Evolutionary conservation across 2,113 vertebrate species (phyloP).

Genomic region (Guaruba guarouba): DNA sequence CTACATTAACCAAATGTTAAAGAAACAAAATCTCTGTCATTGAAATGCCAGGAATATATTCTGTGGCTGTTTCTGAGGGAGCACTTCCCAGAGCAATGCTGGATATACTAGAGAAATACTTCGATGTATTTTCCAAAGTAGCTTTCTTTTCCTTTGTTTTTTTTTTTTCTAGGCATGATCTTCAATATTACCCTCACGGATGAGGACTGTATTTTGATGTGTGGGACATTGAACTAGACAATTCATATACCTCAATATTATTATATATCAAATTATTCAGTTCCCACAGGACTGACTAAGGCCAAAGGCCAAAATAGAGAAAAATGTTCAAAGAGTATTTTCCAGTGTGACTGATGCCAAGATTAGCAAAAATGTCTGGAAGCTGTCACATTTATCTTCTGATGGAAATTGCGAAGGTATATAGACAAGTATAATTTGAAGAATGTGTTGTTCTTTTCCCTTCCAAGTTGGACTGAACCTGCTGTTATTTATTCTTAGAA

Average conservation of each 20-base stretch:
- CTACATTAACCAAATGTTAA: not conserved
- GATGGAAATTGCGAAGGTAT: conserved; percentile 52
- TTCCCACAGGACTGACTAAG: conserved; percentile 19
- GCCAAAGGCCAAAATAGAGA: not conserved
- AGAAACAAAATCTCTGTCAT: conserved; percentile 17
- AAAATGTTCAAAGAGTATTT: conserved; percentile 52
- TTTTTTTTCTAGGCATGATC: not conserved
- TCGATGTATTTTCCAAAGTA: not conserved
- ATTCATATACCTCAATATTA: conserved; percentile 29
- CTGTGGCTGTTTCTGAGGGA: not conserved
- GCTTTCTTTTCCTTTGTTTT: not conserved
- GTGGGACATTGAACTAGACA: conserved; percentile 18
- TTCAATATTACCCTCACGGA: not conserved
- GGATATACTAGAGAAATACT: not conserved
- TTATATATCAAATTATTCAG: conserved; percentile 39
- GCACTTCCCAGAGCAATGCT: not conserved
- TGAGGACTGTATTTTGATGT: conserved; percentile 13
- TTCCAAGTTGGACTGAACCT: conserved; percentile 28
- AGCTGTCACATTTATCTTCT: conserved; percentile 51
- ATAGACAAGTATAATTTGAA: conserved; percentile 54
- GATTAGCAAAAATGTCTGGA: conserved; percentile 57
- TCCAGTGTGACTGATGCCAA: conserved; percentile 35
- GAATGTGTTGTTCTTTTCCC: conserved; percentile 33
- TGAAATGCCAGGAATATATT: not conserved
- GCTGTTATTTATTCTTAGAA: conserved; percentile 56